Evolutionary conservation across 2,797 vertebrate genomes (phyloP).

Genomic region (Paedocypris micromegethes): DNA sequence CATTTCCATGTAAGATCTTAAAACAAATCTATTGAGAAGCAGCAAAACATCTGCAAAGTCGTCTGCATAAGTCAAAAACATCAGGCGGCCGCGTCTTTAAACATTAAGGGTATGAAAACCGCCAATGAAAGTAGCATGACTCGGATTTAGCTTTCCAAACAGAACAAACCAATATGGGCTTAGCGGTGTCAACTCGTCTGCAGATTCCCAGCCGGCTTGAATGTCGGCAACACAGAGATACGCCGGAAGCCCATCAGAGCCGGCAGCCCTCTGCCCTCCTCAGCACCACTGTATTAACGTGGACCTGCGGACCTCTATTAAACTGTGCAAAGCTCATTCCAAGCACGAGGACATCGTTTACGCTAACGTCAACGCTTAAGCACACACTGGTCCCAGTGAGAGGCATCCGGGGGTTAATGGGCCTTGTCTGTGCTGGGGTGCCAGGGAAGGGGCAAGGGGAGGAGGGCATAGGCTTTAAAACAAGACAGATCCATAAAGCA

Average conservation of each 20-base stretch:
- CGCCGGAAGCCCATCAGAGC: constrained; percentile 43
- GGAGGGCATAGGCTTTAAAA: constrained; percentile 36
- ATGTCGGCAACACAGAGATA: constrained; percentile 52
- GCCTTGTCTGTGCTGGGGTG: constrained; percentile 55
- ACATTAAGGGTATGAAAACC: no score
- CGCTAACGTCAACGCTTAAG: constrained; percentile 64
- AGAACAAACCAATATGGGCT: constrained; percentile 13
- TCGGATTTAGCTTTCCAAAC: constrained; percentile 22
- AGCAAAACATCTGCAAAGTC: no score
- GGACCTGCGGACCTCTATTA: constrained; percentile 71
- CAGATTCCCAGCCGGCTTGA: constrained; percentile 42
- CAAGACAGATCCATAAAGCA: constrained; percentile 34
- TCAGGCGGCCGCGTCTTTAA: no score
- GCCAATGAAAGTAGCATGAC: background rate
- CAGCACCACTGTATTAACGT: constrained; percentile 68
- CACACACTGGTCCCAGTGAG: constrained; percentile 64
- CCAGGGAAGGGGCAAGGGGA: constrained; percentile 35
- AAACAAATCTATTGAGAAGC: no score
- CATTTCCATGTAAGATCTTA: no score
- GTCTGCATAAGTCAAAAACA: no score
- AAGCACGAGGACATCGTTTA: constrained; percentile 65
- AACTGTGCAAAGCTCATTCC: constrained; percentile 73
- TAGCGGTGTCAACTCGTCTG: constrained; percentile 11
- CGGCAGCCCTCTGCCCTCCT: constrained; percentile 24
- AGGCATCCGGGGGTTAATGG: constrained; percentile 68